These are phyloP conservation scores for Leptarthrus brevirostris DNA, from an alignment of 2,888 invertebrate species.

Conservation along the genomic window DNA sequence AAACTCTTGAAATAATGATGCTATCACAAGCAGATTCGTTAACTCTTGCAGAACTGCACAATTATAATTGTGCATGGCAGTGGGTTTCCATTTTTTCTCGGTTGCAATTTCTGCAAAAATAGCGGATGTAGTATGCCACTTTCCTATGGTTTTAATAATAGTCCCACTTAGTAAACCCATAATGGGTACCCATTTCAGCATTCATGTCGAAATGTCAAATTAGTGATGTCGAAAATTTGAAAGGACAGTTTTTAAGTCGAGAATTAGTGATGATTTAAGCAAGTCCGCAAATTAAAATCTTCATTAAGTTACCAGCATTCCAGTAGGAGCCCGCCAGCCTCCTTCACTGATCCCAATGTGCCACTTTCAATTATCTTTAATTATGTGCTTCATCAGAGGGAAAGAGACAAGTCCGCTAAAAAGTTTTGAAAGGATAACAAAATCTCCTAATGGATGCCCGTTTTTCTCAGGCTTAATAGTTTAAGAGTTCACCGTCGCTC, in stretches of 20 bases:
- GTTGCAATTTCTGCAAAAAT: slow-evolving; percentile 6
- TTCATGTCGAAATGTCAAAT: slow-evolving; percentile 41
- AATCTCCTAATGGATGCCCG: slow-evolving; percentile 38
- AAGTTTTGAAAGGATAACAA: slow-evolving; percentile 42
- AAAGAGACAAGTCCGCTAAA: slow-evolving; percentile 27
- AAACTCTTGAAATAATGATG: slow-evolving; percentile 33
- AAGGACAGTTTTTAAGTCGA: slow-evolving; percentile 5
- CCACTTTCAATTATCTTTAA: slow-evolving; percentile 46
- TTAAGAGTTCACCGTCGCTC: slow-evolving; percentile 33
- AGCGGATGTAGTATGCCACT: background rate
- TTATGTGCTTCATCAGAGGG: slow-evolving; percentile 43
- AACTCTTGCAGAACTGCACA: slow-evolving; percentile 25
- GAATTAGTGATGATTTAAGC: slow-evolving; percentile 33
- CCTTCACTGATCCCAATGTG: slow-evolving; percentile 22
- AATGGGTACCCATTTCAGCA: slow-evolving; percentile 4
- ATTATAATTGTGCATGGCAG: slow-evolving; percentile 6
- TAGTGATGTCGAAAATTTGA: slow-evolving; percentile 17
- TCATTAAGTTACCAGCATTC: slow-evolving; percentile 25
- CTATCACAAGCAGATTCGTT: slow-evolving; percentile 8
- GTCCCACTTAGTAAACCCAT: background rate
- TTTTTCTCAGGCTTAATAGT: slow-evolving; percentile 29
- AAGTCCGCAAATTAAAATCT: slow-evolving; percentile 48
- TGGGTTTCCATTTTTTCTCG: background rate
- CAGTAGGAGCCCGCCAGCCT: background rate
- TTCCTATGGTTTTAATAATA: background rate